These are phyloP conservation scores for Raja brachyura DNA, from an alignment of 2,113 vertebrate genomes.

Conservation along the genomic window DNA sequence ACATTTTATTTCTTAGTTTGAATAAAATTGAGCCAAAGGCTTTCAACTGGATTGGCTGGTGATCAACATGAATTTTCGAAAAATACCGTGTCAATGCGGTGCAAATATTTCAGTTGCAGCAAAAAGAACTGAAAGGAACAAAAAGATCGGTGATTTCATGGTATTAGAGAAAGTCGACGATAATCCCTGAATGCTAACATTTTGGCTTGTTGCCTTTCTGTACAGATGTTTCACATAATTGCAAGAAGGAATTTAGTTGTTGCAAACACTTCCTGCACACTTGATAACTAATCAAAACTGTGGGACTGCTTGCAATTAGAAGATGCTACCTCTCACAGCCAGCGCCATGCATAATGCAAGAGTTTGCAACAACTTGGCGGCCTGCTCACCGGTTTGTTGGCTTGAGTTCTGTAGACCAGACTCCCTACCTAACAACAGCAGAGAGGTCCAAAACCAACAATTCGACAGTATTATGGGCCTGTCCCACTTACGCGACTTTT, in stretches of 20 bases:
- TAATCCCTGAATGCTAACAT: background rate
- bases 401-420: background rate
- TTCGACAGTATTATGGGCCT: too few relatives aligned
- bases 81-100: background rate
- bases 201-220: constrained; percentile 24
- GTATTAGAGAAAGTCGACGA: background rate
- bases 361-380: constrained; percentile 2
- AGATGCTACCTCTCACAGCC: constrained; percentile 14
- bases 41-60: constrained; percentile 8
- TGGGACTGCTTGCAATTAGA: constrained; percentile 28
- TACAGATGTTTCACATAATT: constrained; percentile 35
- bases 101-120: background rate
- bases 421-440: background rate
- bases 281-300: constrained; percentile 36
- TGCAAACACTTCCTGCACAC: constrained; percentile 27
- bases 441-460: too few relatives aligned
- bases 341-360: constrained; percentile 29
- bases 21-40: constrained; percentile 8
- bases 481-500: too few relatives aligned
- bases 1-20: background rate
- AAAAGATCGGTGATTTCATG: background rate
- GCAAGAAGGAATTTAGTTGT: background rate
- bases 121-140: background rate
- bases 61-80: background rate
- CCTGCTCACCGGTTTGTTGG: constrained; percentile 8